Evolutionary conservation across 1,140 invertebrate genomes (phyloP), one percentile per base, ranked within the genome.

Genomic region (Diorhabda carinulata): DNA sequence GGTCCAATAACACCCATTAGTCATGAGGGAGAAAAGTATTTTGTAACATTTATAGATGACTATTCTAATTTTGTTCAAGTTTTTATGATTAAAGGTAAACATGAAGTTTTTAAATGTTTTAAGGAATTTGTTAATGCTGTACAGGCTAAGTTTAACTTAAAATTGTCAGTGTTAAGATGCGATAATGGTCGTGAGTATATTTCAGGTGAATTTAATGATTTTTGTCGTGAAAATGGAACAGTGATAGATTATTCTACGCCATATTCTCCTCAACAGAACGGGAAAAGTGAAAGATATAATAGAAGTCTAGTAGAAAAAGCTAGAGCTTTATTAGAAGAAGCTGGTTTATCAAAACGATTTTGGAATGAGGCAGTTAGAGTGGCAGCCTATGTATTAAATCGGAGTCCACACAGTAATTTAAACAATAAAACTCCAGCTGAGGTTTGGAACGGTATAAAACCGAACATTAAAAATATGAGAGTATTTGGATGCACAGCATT

Each of bases 201-300:
- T 40, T 67, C 61, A 25, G 67, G 57, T 63, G 66, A 75, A 43
- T 71, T 79, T 10, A 68, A 72, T 68, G 40, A 68, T 7, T 79
- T 74, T 60, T 74, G 61, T 57, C 57, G 69, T 70, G 10, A 72
- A 41, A 69, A 68, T 64, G 78, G 77, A 62, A 74, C 75, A 5
- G 44, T n/a, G n/a, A 7, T 63, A 43, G 61, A 71, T 66, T 71
- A 73, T 70, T 77, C 74, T 4, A 63, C 71, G 43, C 79, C 82
- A 57, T 80, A 82, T 69, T 83, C 81, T n/a, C 83, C 84, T 64
- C 79, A 87, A 70, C 73, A 80, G 70, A 86, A 86, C 80, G 82
- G 84, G 68, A 79, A 83, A 0, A 74, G 82, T n/a, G 84, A 86
- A 71, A 73, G 83, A 61, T 81, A 83, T 72, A 82, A 82, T 69